Percentiles rank a stretch among this genome's conserved stretches.
Conservation (phyloP, 2,113 vertebrate species). For the Xiphorhynchus elegans region DNA sequence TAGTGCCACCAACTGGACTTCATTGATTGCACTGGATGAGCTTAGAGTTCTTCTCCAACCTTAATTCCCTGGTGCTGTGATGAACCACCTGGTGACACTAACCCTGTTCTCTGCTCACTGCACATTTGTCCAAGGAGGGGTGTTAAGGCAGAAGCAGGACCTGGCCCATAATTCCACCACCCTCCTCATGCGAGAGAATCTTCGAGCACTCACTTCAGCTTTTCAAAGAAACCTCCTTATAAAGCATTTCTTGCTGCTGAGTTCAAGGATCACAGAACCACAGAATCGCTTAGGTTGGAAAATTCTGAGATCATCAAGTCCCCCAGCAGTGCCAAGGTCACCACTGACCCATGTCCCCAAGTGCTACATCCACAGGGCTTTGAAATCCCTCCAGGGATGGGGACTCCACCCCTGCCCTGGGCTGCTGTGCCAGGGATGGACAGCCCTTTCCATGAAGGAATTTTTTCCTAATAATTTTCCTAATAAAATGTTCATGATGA, state of each 20-base stretch:
- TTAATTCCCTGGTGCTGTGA: not conserved
- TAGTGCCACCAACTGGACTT: not conserved
- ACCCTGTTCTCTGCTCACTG: not conserved
- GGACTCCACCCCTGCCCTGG: not conserved
- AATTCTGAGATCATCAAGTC: not conserved
- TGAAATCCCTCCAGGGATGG: not conserved
- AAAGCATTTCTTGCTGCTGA: fast-evolving
- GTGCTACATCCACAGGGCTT: not conserved
- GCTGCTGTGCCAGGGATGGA: not conserved
- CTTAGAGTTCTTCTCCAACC: fast-evolving
- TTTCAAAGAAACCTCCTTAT: fast-evolving
- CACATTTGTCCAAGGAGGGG: not conserved
- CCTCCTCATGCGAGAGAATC: not conserved
- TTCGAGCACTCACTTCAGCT: not conserved
- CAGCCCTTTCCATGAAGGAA: not conserved
- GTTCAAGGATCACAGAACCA: not conserved
- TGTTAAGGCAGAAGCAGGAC: not conserved
- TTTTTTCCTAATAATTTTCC: not conserved
- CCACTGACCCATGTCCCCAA: not conserved
- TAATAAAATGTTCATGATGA: not conserved
- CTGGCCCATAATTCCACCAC: not conserved
- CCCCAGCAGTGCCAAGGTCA: not conserved
- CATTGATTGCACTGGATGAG: not conserved
- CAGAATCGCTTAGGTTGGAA: not conserved
- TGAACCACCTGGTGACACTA: not conserved